Evolutionary conservation across 1,140 invertebrate genomes (phyloP), one percentile per base, ranked within the genome.

Genomic region (Bactericera cockerelli): DNA sequence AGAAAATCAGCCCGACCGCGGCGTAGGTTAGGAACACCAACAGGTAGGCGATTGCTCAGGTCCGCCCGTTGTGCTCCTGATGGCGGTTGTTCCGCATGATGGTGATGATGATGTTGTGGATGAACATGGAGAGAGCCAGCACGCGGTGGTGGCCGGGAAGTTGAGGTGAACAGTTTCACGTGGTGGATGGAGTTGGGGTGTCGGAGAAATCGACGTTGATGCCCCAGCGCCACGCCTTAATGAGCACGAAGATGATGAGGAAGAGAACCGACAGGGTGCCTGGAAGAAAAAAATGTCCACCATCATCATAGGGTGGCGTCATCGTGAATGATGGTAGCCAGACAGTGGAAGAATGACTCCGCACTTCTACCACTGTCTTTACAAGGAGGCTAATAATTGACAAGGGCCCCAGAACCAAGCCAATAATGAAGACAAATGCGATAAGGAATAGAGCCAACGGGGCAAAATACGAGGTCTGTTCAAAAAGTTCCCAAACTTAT

Each of bases 71-170:
- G 64, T 93, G 89, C 66, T 87, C 79, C 67, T 89, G 90, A 65
- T 85, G 70, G 55, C 76, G 77, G 70, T 95, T 93, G 67, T 83
- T 89, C 61, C 81, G 79, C 79, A 91, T 84, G 56, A 96, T 83
- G 0, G 87, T 88, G 21, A 91, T 80, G 55, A 93, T 83, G 66
- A 89, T 91, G 68, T 94, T 95, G 67, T 96, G 92, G 61, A 95
- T 90, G 69, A 93, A 95, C 70, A 88, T 89, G 1, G 89, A 89
- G 19, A 95, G 69, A 0, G 88, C 83, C 13, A 93, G 71, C 72
- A 89, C 86, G 39, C 92, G 56, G 86, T 87, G 28, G 93, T 74
- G 4, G 84, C 86, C 13, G 86, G 84, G 70, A 93, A 93, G 58
- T 82, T 84, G 8, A 68, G 56, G 71, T 69, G 39, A 81, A 70